phyloP scores from a whole-genome alignment of 2,113 vertebrate species.

The Eubucco bourcierii region DNA sequence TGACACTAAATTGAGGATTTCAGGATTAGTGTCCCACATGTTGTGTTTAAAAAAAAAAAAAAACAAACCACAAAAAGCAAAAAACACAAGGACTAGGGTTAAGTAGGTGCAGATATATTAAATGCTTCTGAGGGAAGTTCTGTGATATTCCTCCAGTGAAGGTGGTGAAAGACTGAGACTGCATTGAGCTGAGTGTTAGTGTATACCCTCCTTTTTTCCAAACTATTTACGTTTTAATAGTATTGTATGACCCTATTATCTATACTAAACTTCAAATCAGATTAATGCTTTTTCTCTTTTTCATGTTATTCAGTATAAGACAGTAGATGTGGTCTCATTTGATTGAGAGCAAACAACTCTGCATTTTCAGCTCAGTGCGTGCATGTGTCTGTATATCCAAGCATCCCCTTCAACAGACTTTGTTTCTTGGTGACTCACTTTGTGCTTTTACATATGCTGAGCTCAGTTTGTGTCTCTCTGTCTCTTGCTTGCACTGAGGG shows the following conservation, averaged over 20 bases:
- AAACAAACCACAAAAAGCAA: too few species aligned
- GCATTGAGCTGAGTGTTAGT: not conserved
- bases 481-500: not conserved
- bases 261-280: not conserved
- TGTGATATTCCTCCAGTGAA: not conserved
- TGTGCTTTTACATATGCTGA: not conserved
- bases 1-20: not conserved
- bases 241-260: rapidly evolving
- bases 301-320: not conserved
- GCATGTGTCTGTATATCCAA: not conserved
- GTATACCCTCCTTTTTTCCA: not conserved
- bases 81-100: not conserved
- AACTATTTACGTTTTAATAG: not conserved
- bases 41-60: not conserved
- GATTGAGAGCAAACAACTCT: not conserved
- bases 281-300: not conserved
- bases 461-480: not conserved
- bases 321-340: not conserved
- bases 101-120: not conserved
- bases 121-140: not conserved
- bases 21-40: not conserved
- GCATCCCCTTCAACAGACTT: not conserved
- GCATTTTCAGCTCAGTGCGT: not conserved
- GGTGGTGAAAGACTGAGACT: not conserved
- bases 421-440: not conserved